These are phyloP conservation scores for Cheilosia impressa DNA, from an alignment of 2,888 invertebrate species.

Conservation along the genomic window DNA sequence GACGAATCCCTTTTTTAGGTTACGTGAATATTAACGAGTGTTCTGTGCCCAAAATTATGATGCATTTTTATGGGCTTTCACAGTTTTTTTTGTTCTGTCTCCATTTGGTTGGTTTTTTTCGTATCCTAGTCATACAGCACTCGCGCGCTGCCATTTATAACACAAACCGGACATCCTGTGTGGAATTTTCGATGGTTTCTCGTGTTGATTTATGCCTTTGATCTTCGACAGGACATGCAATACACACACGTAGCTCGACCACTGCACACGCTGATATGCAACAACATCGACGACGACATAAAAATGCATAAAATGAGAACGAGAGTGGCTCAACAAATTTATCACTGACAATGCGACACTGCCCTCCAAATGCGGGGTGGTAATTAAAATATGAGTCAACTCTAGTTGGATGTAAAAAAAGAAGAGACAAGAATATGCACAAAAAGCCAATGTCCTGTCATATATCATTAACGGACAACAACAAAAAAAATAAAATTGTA, in stretches of 20 bases:
- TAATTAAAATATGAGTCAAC: slow-evolving; percentile 73
- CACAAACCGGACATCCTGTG: slow-evolving; percentile 74
- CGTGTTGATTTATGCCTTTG: slow-evolving; percentile 82
- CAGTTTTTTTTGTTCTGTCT: slow-evolving; percentile 79
- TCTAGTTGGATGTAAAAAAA: slow-evolving; percentile 41
- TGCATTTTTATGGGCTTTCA: slow-evolving; percentile 84
- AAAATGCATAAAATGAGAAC: slow-evolving; percentile 72
- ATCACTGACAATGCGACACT: slow-evolving; percentile 57
- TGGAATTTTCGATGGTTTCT: slow-evolving; percentile 77
- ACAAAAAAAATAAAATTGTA: slow-evolving; percentile 32
- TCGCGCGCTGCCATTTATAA: slow-evolving; percentile 70
- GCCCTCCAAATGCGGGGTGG: slow-evolving; percentile 10
- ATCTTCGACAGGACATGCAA: slow-evolving; percentile 78
- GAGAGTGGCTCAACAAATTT: slow-evolving; percentile 71
- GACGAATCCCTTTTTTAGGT: slow-evolving; percentile 63
- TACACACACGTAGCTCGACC: slow-evolving; percentile 33
- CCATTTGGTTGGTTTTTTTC: slow-evolving; percentile 22
- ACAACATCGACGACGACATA: slow-evolving; percentile 44
- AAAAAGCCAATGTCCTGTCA: slow-evolving; percentile 48
- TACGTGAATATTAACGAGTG: slow-evolving; percentile 71
- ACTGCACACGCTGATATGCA: slow-evolving; percentile 65
- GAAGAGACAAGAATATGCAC: not conserved
- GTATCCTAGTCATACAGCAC: slow-evolving; percentile 63
- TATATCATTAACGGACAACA: slow-evolving; percentile 39
- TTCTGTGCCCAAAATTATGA: slow-evolving; percentile 80